Percentiles rank a stretch among this genome's conserved stretches.
These are phyloP conservation scores for Melinaea marsaeus DNA, from an alignment of 2,888 invertebrate genomes.

Conservation along the genomic window DNA sequence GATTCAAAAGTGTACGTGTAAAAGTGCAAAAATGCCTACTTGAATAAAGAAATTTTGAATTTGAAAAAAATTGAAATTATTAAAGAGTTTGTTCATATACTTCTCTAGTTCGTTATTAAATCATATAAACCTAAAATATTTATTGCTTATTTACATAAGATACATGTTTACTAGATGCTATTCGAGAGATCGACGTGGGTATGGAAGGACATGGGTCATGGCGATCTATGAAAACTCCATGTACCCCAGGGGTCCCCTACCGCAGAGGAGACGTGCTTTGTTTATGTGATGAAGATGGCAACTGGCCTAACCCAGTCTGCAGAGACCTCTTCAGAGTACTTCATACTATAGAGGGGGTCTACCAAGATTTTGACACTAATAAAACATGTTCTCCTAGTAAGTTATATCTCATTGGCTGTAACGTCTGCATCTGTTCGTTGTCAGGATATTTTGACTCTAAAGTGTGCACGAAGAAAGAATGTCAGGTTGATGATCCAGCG, in stretches of 20 bases:
- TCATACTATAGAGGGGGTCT: conserved; percentile 42
- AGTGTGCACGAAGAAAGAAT: conserved; percentile 51
- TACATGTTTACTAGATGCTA: conserved; percentile 47
- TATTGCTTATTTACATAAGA: too few relatives aligned
- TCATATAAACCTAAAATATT: too few relatives aligned
- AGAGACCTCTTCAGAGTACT: conserved; percentile 56
- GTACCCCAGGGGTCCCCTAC: conserved; percentile 56
- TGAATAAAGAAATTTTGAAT: too few relatives aligned
- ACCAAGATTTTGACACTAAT: conserved; percentile 12
- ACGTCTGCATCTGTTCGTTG: conserved; percentile 57
- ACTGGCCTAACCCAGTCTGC: conserved; percentile 65
- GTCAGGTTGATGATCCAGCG: conserved; percentile 41
- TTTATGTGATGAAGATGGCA: conserved; percentile 57
- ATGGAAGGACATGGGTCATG: conserved; percentile 65
- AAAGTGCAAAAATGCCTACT: too few relatives aligned
- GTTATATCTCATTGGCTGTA: conserved; percentile 57
- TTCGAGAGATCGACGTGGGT: conserved; percentile 55
- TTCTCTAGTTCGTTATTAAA: background rate
- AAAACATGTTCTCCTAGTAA: conserved; percentile 48
- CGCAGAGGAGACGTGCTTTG: conserved; percentile 48
- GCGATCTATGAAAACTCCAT: conserved; percentile 46
- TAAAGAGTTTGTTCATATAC: background rate
- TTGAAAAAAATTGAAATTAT: too few relatives aligned
- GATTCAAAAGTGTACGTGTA: too few relatives aligned
- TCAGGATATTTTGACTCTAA: conserved; percentile 42